Base-by-base conservation (phyloP, 2,113 vertebrate species). In the Hippocampus mohnikei region DNA sequence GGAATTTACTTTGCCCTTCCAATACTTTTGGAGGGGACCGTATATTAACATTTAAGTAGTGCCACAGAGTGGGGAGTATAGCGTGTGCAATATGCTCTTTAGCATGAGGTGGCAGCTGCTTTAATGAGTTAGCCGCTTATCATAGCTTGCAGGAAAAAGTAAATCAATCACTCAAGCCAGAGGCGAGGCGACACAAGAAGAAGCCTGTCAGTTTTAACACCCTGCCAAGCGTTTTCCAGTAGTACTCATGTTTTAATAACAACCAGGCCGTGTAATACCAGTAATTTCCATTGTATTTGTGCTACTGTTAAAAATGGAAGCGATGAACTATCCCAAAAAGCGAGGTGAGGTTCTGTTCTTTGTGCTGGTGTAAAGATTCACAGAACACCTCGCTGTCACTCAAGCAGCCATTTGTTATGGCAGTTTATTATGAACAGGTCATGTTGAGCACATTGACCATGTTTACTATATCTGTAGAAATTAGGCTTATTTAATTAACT, bases 231-330 rank as follows among this genome's bases (percentile, higher is more conserved):
- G 76, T 85, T 86, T 85, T 88, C 88, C 85, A 73, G 73, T 83
- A 88, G 84, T 86, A 88, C 79, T 76, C 85, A 86, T 81, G 85
- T 88, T 88, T 91, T 88, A 90, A 89, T 87, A 85, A 85, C 88
- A 87, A 80, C 58, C 42, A 25, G 87, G 74, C 69, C 33, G 0
- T 37, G 33, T 37, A 37, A 73, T 70, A 78, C 73, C 83, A 86
- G 88, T 85, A 85, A 88, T 88, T 88, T 89, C 83, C 78, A 88
- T 91, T 89, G 87, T 87, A 91, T 91, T 89, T 88, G 79, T 25
- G 63, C 23, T 27, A 7, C 40, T 18, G 13, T 65, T 16, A 16
- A 18, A 46, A 15, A 65, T 81, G 82, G 81, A 86, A 83, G 73
- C 84, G 76, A 90, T 84, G 76, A 88, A 83, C 71, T 66, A 16